A percentile compares a stretch with the other conserved stretches of the same genome.
These are phyloP conservation scores for Drosophila serrata DNA, from an alignment of 1,140 invertebrate species.

Conservation along the genomic window DNA sequence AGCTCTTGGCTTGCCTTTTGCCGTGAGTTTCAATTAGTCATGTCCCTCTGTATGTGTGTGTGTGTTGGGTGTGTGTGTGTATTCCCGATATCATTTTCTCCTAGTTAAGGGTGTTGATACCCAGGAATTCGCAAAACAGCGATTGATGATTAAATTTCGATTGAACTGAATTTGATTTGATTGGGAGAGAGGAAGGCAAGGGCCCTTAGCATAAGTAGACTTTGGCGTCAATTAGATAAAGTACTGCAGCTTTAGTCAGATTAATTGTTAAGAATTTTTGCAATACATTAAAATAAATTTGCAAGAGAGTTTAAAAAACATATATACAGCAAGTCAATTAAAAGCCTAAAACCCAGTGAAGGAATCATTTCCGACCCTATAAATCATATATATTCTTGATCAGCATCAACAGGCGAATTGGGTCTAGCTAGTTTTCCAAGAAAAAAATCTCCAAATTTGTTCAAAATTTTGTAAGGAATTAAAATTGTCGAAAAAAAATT, in stretches of 20 bases:
- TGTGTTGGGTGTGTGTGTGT: not conserved
- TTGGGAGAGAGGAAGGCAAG: conserved; percentile 4
- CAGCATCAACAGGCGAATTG: too few relatives aligned
- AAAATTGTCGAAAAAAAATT: too few relatives aligned
- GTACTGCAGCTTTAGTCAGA: not conserved
- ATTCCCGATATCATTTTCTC: conserved; percentile 30
- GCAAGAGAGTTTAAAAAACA: too few relatives aligned
- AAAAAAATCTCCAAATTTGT: too few relatives aligned
- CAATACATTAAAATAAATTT: too few relatives aligned
- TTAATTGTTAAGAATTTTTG: not conserved
- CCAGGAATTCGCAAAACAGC: conserved; percentile 3
- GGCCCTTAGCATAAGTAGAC: not conserved
- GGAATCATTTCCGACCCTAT: too few relatives aligned
- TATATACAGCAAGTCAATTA: too few relatives aligned
- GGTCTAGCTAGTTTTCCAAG: too few relatives aligned
- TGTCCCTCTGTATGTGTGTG: not conserved
- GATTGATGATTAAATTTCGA: conserved; percentile 26
- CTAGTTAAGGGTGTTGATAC: conserved; percentile 24
- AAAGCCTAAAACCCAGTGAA: too few relatives aligned
- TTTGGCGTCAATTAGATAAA: not conserved
- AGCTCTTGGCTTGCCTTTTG: conserved; percentile 16
- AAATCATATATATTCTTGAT: too few relatives aligned
- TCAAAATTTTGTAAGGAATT: too few relatives aligned
- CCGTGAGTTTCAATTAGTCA: conserved; percentile 37
- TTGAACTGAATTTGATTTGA: conserved; percentile 12